Conservation (phyloP, 2,797 vertebrate genomes). For the Prunella strophiata region DNA sequence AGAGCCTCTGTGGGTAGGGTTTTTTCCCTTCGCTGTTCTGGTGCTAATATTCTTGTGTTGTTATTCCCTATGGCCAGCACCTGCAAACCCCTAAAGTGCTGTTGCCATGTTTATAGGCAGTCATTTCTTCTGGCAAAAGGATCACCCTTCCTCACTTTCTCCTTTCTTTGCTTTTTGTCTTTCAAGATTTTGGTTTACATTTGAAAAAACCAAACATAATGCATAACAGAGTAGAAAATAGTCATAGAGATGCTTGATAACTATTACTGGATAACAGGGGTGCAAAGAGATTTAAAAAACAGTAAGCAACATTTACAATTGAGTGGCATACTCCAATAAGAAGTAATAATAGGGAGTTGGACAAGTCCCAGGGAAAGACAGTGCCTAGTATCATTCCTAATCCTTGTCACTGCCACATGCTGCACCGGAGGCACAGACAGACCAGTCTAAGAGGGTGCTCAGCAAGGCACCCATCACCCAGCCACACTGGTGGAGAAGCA, state of each 20-base stretch:
- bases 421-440: not conserved
- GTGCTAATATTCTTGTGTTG: not conserved
- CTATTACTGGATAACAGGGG: not conserved
- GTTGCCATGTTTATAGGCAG: not conserved
- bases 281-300: not conserved
- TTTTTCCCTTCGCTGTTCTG: not conserved
- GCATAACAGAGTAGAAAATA: not conserved
- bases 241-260: not conserved
- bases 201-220: not conserved
- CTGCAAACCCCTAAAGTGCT: not conserved
- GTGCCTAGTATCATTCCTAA: too few relatives aligned
- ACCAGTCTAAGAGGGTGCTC: not conserved
- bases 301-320: not conserved
- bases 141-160: not conserved
- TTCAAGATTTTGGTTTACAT: not conserved
- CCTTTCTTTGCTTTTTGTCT: not conserved
- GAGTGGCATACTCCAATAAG: not conserved
- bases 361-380: not conserved
- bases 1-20: not conserved
- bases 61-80: not conserved
- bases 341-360: not conserved
- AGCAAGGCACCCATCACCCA: not conserved
- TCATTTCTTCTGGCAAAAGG: not conserved
- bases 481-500: not conserved
- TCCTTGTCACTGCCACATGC: not conserved